Base-by-base conservation (phyloP, 1,140 invertebrate species). In the Theocolax elegans region DNA sequence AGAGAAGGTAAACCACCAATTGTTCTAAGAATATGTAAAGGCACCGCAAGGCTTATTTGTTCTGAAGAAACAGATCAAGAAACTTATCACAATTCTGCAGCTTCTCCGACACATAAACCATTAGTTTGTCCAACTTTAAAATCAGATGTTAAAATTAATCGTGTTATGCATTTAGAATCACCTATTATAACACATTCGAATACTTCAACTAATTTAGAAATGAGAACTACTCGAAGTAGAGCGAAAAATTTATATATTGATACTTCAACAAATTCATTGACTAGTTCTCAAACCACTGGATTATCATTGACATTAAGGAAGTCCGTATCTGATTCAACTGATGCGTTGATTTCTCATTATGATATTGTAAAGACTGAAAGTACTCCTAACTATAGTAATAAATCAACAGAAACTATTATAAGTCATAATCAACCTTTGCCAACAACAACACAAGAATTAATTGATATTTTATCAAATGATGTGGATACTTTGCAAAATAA, bases 11-110 rank as follows among this genome's bases (percentile, higher is more conserved):
- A 90, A 79, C 89, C 90, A n/a, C 90, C 90, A 27, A 91, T 91
- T 62, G 90, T 91, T 38, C 79, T 91, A 68, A 81, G 90, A 80
- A 91, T 91, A 84, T 90, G 89, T 71, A 89, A 90, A 72, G 89
- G 89, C 8, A 91, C 90, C 59, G 88, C 89, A 15, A 85, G 87
- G 65, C 72, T 90, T 25, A 80, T 90, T 12, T 87, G 81, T 70
- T 23, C 73, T 1, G 38, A 60, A 17, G 81, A 85, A 48, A 42
- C 75, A 6, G 80, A 80, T 35, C 53, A 72, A 2, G 80, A 80
- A 9, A 81, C 79, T 0, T 85, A 83, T 49, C 76, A 79, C 58
- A 82, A 85, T 66, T 80, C 82, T n/a, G 78, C 81, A 53, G 68
- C 77, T n/a, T 59, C 75, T 2, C 49, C 72, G 25, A 44, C 15